Base-by-base conservation (phyloP, 2,797 vertebrate genomes). In the Remorina albescens region DNA sequence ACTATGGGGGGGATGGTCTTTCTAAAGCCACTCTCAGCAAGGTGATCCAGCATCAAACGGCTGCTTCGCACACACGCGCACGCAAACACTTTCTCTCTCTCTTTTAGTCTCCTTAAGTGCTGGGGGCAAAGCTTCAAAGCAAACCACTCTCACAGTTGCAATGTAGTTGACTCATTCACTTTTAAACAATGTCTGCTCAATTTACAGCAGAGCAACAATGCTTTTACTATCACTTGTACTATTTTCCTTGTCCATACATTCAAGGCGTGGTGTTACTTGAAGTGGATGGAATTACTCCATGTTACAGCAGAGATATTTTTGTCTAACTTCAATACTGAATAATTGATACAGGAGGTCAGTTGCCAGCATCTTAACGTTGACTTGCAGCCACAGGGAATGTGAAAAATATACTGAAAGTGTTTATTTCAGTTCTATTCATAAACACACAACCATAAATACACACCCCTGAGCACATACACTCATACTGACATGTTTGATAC, bases 111-210 rank as follows among this genome's bases (percentile, higher is more conserved):
- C 34, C 64, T 63, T 85, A 89, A 89, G 86, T 83, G 86, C 71
- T 78, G 10, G 85, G 88, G 84, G 82, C 79, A 78, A 80, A 78
- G 79, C 89, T 86, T 91, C 87, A 89, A 86, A 87, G 84, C 81
- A 90, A 76, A 90, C 73, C 85, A 74, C 86, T 83, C 76, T 76
- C 74, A 32, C 71, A 63, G 84, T 70, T 85, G 77, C 88, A 87
- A 79, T 85, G 89, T 74, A 73, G 75, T 86, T 56, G 68, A 76
- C 71, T 88, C 78, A 62, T 71, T 85, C 84, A 70, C 79, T 86
- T 85, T 89, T 74, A 88, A 89, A 90, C 83, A 84, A 78, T 73
- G 77, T 78, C 75, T 76, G 41, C 70, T 81, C 74, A 53, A 80
- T 83, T 83, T 75, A 78, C 57, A 80, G 69, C 26, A 6, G 49